Evolutionary conservation across 1,140 invertebrate species (phyloP), one percentile per base, ranked within the genome.

Genomic region (Drosophila gunungcola): DNA sequence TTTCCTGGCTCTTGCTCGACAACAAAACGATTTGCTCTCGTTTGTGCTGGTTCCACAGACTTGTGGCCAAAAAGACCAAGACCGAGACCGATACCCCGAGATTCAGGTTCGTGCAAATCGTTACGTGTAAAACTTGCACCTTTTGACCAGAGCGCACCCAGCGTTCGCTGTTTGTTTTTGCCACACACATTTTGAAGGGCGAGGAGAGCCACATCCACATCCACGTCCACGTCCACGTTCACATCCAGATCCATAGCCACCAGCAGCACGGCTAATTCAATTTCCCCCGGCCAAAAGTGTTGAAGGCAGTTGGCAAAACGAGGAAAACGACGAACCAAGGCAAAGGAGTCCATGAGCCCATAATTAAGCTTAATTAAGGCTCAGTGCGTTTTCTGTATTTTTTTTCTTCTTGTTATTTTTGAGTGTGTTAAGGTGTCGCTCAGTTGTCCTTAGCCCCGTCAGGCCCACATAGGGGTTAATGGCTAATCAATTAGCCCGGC

Each of bases 11-110:
- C 60, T 68, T 72, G 70, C 68, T 72, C 75, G 83, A 89, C 84
- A 89, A 89, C 84, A 89, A 89, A 89, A 89, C 84, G 84, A 89
- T 89, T 89, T 89, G 84, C 85, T 89, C 84, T 89, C 84, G 80
- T 89, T 89, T 89, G 80, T 89, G 84, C 77, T 68, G 65, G 82
- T 69, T 65, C 67, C 52, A 51, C 51, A 61, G 27, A 60, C 60
- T 63, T 60, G 25, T 64, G 64, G 61, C 60, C 45, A 27, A 13
- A 63, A 64, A 34, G 45, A 46, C 48, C 32, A 12, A 46, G 55
- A 63, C 27, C 2, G 41, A 25, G 12, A 32, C 45, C 57, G 38
- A 25, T 11, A 27, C 65, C 53, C 65, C 53, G 68, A 70, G 68
- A 72, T 70, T 72, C 65, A 70, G 68, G 68, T 72, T 89, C 84